phyloP scores from a whole-genome alignment of 2,888 invertebrate species.

The Fragum whitleyi region DNA sequence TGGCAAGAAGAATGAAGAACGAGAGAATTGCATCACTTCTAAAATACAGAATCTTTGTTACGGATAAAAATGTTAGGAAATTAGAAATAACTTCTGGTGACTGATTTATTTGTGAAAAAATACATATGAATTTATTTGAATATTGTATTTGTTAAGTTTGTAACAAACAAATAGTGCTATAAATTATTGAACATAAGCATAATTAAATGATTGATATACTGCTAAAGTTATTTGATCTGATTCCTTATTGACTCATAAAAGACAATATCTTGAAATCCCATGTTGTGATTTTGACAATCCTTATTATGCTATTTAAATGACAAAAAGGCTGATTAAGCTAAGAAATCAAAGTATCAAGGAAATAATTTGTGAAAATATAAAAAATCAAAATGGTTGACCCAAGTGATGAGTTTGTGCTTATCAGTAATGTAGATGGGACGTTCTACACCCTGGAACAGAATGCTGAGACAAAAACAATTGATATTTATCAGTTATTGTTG shows the following conservation, averaged over 20 bases:
- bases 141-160: too few species aligned
- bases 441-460: slow-evolving; percentile 59
- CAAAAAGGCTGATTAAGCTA: too few species aligned
- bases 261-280: too few species aligned
- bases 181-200: too few species aligned
- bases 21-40: slow-evolving; percentile 26
- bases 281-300: too few species aligned
- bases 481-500: slow-evolving; percentile 38
- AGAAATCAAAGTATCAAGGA: too few species aligned
- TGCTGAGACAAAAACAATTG: slow-evolving; percentile 40
- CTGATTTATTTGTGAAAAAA: neutral
- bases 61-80: slow-evolving; percentile 59
- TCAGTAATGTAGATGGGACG: slow-evolving; percentile 53
- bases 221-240: neutral
- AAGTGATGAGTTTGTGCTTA: slow-evolving; percentile 62
- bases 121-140: too few species aligned
- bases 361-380: neutral
- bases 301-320: too few species aligned
- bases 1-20: neutral
- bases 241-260: too few species aligned
- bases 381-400: slow-evolving; percentile 38
- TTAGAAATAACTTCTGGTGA: slow-evolving; percentile 2
- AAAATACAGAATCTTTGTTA: slow-evolving; percentile 52
- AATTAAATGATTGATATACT: slow-evolving; percentile 2
- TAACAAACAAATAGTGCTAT: neutral